These are phyloP conservation scores for Nothocercus julius DNA, from an alignment of 2,113 vertebrate species.

Conservation along the genomic window DNA sequence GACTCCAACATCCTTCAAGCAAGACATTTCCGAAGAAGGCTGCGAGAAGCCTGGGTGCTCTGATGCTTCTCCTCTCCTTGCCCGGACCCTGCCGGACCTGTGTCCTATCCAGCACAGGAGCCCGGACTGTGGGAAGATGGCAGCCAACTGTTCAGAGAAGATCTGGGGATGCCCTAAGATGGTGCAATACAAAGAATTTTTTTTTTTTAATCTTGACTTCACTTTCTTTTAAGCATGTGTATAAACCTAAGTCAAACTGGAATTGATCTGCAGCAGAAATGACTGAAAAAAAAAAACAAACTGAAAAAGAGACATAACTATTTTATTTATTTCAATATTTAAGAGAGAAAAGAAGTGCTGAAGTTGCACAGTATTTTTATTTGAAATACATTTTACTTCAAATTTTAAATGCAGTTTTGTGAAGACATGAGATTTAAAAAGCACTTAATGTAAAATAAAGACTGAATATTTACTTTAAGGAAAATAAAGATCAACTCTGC, in stretches of 20 bases:
- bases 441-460: slow-evolving; percentile 81
- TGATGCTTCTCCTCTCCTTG: slow-evolving; percentile 65
- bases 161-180: slow-evolving; percentile 74
- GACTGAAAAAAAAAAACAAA: slow-evolving; percentile 75
- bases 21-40: slow-evolving; percentile 74
- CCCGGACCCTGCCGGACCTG: slow-evolving; percentile 47
- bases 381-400: slow-evolving; percentile 79
- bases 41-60: slow-evolving; percentile 58
- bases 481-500: slow-evolving; percentile 84
- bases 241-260: slow-evolving; percentile 76
- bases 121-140: slow-evolving; percentile 65
- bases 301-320: slow-evolving; percentile 74
- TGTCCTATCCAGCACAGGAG: slow-evolving; percentile 72
- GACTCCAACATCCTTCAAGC: slow-evolving; percentile 75
- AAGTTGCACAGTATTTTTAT: slow-evolving; percentile 82
- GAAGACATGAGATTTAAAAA: slow-evolving; percentile 78
- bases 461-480: slow-evolving; percentile 78
- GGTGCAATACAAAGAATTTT: slow-evolving; percentile 81
- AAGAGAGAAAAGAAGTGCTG: slow-evolving; percentile 77
- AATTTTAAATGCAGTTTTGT: slow-evolving; percentile 78
- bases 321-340: slow-evolving; percentile 87
- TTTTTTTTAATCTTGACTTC: slow-evolving; percentile 61
- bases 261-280: slow-evolving; percentile 74
- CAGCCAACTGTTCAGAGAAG: slow-evolving; percentile 66
- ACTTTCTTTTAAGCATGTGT: slow-evolving; percentile 73